These are phyloP conservation scores for Gryllus bimaculatus DNA, from an alignment of 1,140 invertebrate species.

Conservation along the genomic window DNA sequence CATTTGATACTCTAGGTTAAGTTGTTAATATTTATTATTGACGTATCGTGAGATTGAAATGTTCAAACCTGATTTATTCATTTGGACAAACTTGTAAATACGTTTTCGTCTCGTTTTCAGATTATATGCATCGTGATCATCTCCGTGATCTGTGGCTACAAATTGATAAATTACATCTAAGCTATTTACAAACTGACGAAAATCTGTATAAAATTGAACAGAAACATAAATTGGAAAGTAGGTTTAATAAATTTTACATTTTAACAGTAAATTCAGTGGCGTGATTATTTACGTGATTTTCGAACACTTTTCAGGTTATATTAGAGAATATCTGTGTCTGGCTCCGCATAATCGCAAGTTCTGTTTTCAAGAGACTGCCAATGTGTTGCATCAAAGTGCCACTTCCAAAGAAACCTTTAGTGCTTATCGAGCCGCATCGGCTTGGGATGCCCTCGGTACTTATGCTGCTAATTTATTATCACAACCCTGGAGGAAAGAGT, in stretches of 20 bases:
- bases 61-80: too few species aligned
- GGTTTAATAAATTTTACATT: background rate
- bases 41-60: too few species aligned
- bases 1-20: too few species aligned
- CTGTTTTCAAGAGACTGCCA: conserved; percentile 56
- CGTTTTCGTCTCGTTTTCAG: conserved; percentile 1
- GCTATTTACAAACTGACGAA: conserved; percentile 65
- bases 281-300: background rate
- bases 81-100: too few species aligned
- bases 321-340: conserved; percentile 63
- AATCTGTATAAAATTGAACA: conserved; percentile 61
- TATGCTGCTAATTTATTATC: conserved; percentile 76
- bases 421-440: conserved; percentile 65
- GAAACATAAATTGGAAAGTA: conserved; percentile 64
- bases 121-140: conserved; percentile 12
- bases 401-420: conserved; percentile 60
- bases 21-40: too few species aligned
- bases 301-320: conserved; percentile 48
- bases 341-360: conserved; percentile 75
- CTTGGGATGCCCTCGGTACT: conserved; percentile 71
- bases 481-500: conserved; percentile 83
- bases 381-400: conserved; percentile 63
- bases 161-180: conserved; percentile 59
- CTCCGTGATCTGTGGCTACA: conserved; percentile 13
- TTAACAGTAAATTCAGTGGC: background rate